Conservation (phyloP, 2,797 vertebrate genomes). For the Sus cebifrons region DNA sequence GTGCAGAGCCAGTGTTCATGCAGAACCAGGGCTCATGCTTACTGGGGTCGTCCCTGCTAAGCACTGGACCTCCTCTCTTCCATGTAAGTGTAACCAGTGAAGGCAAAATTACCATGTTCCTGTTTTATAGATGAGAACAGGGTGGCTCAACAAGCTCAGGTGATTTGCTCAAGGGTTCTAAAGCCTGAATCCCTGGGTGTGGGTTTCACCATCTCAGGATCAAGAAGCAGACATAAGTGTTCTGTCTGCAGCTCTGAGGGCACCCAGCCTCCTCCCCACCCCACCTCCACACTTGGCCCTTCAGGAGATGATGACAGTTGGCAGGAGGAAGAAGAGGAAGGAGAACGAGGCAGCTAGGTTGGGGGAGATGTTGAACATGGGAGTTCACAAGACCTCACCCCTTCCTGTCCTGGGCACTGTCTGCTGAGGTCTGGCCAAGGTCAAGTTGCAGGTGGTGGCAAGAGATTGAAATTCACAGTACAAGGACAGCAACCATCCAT, state of each 20-base stretch:
- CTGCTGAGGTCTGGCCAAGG: not conserved
- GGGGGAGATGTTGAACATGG: fast-evolving
- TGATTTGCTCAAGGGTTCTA: not conserved
- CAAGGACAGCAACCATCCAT: fast-evolving
- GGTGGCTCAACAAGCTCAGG: not conserved
- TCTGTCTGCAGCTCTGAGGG: not conserved
- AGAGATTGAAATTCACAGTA: not conserved
- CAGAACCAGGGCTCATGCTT: not conserved
- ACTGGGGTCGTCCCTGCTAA: not conserved
- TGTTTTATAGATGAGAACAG: not conserved
- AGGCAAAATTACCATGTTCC: not conserved
- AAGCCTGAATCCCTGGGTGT: not conserved
- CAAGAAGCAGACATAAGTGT: not conserved
- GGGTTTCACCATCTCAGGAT: not conserved
- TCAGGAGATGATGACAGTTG: not conserved
- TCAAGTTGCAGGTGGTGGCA: not conserved
- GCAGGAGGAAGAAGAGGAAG: not conserved
- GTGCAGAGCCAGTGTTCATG: not conserved
- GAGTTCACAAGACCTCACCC: not conserved
- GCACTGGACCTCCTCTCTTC: not conserved
- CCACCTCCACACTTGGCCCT: fast-evolving
- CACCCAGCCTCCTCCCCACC: not conserved
- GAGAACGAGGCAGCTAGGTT: not conserved
- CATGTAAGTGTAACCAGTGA: not conserved
- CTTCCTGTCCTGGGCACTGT: not conserved